These are phyloP conservation scores for Acrossocheilus wenchowensis DNA, from an alignment of 2,797 vertebrate species.

Conservation along the genomic window DNA sequence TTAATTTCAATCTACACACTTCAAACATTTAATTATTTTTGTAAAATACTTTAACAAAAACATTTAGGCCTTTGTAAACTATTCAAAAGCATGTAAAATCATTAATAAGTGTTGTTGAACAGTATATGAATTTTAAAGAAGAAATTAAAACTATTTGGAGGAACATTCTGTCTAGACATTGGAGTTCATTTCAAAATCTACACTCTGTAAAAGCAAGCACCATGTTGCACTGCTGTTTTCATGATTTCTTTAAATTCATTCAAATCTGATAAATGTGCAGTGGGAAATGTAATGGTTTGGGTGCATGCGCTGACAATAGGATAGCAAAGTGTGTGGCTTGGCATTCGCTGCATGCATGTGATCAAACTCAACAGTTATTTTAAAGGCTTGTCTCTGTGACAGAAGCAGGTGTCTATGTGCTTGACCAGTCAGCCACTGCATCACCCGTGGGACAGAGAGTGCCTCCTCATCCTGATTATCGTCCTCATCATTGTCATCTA, in stretches of 20 bases:
- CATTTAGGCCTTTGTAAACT: neutral
- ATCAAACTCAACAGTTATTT: too few species aligned
- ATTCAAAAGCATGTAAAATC: neutral
- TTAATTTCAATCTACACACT: too few species aligned
- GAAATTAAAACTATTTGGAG: too few species aligned
- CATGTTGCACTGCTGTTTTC: neutral
- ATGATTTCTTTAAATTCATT: constrained; percentile 14
- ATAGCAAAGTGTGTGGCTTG: neutral
- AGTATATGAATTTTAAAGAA: too few species aligned
- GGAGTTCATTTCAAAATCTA: neutral
- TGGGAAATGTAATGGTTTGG: constrained; percentile 10
- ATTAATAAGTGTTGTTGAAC: neutral
- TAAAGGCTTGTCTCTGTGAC: too few species aligned
- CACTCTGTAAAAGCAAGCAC: neutral
- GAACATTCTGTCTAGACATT: neutral
- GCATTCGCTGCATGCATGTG: neutral
- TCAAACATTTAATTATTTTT: too few species aligned
- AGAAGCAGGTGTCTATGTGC: too few species aligned
- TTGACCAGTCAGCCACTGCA: too few species aligned
- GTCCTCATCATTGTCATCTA: neutral
- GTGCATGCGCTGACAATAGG: constrained; percentile 26
- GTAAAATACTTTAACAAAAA: neutral
- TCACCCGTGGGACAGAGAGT: too few species aligned
- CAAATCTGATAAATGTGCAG: neutral
- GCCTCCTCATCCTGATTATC: too few species aligned